These are phyloP conservation scores for Phyllostomus discolor DNA, from an alignment of 2,113 vertebrate genomes.

Conservation along the genomic window DNA sequence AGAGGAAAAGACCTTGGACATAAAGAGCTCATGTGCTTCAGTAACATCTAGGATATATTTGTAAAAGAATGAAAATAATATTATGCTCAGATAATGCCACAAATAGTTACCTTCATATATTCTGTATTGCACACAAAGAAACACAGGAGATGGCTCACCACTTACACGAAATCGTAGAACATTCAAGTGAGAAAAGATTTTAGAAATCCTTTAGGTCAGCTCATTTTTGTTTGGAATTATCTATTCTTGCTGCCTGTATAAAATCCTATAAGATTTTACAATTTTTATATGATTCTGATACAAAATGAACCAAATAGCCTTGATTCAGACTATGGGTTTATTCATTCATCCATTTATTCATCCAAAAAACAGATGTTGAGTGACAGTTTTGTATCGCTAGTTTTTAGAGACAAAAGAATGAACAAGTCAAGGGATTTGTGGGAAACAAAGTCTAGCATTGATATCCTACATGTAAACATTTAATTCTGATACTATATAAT, in stretches of 20 bases:
- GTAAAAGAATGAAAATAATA: neutral
- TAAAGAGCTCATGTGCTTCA: neutral
- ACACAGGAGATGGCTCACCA: neutral
- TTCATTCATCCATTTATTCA: neutral
- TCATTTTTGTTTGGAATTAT: neutral
- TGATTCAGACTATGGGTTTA: neutral
- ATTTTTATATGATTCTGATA: neutral
- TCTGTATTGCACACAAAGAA: accelerated
- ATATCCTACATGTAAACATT: neutral
- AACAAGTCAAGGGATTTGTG: neutral
- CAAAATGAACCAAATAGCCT: neutral
- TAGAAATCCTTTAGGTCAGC: neutral
- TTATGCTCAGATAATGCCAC: accelerated
- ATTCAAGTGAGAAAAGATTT: neutral
- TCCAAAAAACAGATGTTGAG: no score
- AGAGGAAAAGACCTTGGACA: neutral
- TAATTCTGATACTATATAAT: neutral
- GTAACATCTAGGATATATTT: neutral
- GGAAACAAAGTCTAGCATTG: neutral
- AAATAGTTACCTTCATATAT: accelerated
- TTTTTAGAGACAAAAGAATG: neutral
- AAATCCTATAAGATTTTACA: neutral
- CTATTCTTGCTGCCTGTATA: neutral
- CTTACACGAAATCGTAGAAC: neutral
- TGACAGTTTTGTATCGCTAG: neutral